Evolutionary conservation across 2,888 invertebrate genomes (phyloP), one percentile per base, ranked within the genome.

Genomic region (Lottia scabra): DNA sequence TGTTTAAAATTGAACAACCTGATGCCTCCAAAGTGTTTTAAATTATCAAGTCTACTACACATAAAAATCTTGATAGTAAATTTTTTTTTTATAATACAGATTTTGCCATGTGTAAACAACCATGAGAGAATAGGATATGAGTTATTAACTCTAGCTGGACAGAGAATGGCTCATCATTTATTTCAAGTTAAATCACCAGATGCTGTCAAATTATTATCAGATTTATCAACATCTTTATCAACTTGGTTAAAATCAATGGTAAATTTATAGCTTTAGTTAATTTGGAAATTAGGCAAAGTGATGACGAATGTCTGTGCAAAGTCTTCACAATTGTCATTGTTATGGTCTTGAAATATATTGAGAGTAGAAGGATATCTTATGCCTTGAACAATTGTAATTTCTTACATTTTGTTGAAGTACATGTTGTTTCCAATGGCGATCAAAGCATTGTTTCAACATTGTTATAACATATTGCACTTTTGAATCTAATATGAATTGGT

Each of bases 111-210:
- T 26, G 92, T 96, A 6, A 92, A 92, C 71, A 93, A 95, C 75
- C 92, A 93, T n/a, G 93, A 93, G 81, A 90, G 92, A 63, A 88
- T 97, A 72, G 93, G 95, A 13, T 91, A 92, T 0, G 92, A 94
- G 77, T 90, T 98, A 73, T 89, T 97, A 38, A 92, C 93, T 38
- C 93, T 97, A 70, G 95, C 94, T n/a, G 95, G 95, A 8, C 93
- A 94, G 86, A 92, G 97, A 78, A 90, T 97, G 75, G 84, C 85
- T 23, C 91, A 93, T 81, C 92, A 91, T 81, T 92, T 92, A 74
- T 92, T 89, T 77, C 90, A 91, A 26, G 79, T 83, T 19, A 86
- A 86, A 65, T 80, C 83, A 8, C 79, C 87, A 86, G 91, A 79
- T 65, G 85, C 92, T 81, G 92, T 92, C 80, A 93, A 91, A 87